Percentiles rank a stretch among this genome's conserved stretches.
phyloP scores from a whole-genome alignment of 2,797 vertebrate species.

The Bothrops alternatus region DNA sequence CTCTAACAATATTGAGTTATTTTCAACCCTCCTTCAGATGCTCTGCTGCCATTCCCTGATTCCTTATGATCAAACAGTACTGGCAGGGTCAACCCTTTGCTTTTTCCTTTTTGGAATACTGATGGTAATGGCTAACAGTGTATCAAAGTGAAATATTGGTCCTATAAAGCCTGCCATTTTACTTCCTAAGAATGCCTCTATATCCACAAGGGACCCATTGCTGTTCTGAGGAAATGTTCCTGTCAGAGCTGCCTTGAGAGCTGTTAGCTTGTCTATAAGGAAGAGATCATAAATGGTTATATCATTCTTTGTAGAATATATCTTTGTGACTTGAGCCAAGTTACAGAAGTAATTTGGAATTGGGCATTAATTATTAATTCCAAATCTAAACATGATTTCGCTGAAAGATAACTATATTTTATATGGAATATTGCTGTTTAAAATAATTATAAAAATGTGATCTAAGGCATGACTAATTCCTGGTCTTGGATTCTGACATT shows the following conservation, averaged over 20 bases:
- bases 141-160: neutral
- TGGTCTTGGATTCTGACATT: neutral
- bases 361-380: neutral
- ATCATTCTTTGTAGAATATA: neutral
- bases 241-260: neutral
- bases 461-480: neutral
- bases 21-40: neutral
- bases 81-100: neutral
- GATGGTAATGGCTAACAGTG: neutral
- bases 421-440: neutral
- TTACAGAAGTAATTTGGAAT: neutral
- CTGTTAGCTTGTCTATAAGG: neutral
- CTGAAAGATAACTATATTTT: neutral
- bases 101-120: neutral
- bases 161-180: neutral
- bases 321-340: neutral
- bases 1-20: neutral
- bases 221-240: neutral
- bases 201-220: neutral
- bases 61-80: neutral
- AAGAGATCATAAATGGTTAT: neutral
- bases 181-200: neutral
- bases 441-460: neutral
- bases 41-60: neutral
- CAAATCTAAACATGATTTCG: neutral